Evolutionary conservation across 2,888 invertebrate species (phyloP), one percentile per base, ranked within the genome.

Genomic region (Galerucella pusilla): DNA sequence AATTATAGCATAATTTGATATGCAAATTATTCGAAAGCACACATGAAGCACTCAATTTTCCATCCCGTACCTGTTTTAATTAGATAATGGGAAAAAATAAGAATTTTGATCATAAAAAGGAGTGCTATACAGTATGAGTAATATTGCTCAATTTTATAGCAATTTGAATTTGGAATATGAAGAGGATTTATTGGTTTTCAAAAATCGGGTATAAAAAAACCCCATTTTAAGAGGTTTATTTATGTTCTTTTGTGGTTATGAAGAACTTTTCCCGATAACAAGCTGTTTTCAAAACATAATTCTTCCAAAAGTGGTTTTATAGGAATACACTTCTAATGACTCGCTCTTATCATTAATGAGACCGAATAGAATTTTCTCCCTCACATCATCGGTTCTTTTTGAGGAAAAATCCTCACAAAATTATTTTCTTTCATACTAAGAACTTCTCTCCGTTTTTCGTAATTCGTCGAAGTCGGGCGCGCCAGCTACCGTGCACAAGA

Each of bases 1-100:
- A 79, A 81, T 77, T 77, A 74, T 75, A 64, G 35, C 52, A 63
- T 73, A 73, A 75, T 75, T 63, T 54, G 25, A 73, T 70, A 73
- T 20, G 35, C 57, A 71, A 71, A 71, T 57, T n/a, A 57, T 16
- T 11, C 9, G 7, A 20, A 1, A 57, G 16, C 57, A 16, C 54
- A 68, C 35, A 35, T 35, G 35, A 35, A 35, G 7, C 7, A 35
- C 35, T 35, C 0, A 7, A 35, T 1, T 5, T 35, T 35, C 5
- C 7, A 35, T 35, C 35, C 6, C 7, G 1, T 7, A 6, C 35
- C 7, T 35, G 6, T 7, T 35, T 35, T 35, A 35, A 35, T 35
- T 1, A 1, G 35, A 35, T 35, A 35, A 35, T 28, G 28, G 7
- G 7, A 35, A 7, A 35, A 35, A 35, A 35, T 5, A 1, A 7